Conservation (phyloP, 2,888 invertebrate genomes). For the Mesoligia furuncula region DNA sequence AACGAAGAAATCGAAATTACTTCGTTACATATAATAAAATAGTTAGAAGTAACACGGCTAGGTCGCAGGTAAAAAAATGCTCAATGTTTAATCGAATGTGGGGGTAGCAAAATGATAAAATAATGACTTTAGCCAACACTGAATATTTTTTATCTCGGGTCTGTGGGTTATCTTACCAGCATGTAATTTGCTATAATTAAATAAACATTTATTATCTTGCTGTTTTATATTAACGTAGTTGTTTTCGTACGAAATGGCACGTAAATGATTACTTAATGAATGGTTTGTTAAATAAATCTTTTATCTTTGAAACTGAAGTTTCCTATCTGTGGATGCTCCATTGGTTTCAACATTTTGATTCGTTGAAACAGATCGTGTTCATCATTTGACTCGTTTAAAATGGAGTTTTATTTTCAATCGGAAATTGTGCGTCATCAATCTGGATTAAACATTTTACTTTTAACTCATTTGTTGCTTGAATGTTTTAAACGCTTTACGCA, state of each 20-base stretch:
- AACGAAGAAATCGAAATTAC: no score
- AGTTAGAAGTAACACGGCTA: background rate
- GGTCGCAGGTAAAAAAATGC: background rate
- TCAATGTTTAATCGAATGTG: slow-evolving; percentile 1
- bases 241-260: background rate
- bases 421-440: background rate
- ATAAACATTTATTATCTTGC: slow-evolving; percentile 15
- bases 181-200: slow-evolving; percentile 23
- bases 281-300: slow-evolving; percentile 19
- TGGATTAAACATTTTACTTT: background rate
- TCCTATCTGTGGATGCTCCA: slow-evolving; percentile 33
- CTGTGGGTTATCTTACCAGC: background rate
- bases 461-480: slow-evolving; percentile 2
- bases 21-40: background rate
- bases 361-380: slow-evolving; percentile 7
- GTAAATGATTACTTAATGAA: background rate
- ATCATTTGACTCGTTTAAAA: slow-evolving; percentile 5
- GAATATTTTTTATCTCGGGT: background rate
- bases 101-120: slow-evolving; percentile 18
- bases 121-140: slow-evolving; percentile 1
- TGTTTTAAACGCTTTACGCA: background rate
- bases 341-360: slow-evolving; percentile 20
- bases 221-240: background rate
- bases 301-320: slow-evolving; percentile 13
- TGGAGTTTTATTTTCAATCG: slow-evolving; percentile 7